Conservation (phyloP, 2,797 vertebrate species). For the Bufotes viridis region DNA sequence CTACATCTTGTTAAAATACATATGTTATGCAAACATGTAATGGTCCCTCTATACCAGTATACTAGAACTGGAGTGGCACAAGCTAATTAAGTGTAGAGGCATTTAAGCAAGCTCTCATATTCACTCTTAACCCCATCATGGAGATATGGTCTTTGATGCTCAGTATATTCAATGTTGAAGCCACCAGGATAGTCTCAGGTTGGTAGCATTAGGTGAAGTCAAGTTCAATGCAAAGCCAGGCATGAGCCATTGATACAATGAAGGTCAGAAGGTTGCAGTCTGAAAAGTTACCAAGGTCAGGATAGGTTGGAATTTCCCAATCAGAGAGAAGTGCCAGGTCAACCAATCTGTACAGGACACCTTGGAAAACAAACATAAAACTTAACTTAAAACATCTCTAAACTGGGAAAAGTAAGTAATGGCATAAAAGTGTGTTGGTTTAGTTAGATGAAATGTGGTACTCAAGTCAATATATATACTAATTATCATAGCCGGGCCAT, state of each 20-base stretch:
- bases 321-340: too few relatives aligned
- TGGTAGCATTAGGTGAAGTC: neutral
- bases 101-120: neutral
- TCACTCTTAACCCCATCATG: neutral
- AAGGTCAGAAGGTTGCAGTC: neutral
- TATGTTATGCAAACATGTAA: neutral
- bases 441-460: neutral
- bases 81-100: neutral
- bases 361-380: too few relatives aligned
- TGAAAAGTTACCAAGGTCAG: neutral
- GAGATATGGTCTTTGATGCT: neutral
- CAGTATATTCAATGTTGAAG: neutral
- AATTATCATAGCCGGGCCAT: neutral
- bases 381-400: neutral
- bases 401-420: neutral
- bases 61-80: neutral
- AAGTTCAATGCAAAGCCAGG: neutral
- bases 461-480: neutral
- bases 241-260: neutral
- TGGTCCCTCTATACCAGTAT: neutral
- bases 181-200: neutral
- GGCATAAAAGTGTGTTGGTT: neutral
- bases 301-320: neutral
- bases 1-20: too few relatives aligned
- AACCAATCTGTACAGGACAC: too few relatives aligned